These are phyloP conservation scores for Halesus radiatus DNA, from an alignment of 1,140 invertebrate species.

Conservation along the genomic window DNA sequence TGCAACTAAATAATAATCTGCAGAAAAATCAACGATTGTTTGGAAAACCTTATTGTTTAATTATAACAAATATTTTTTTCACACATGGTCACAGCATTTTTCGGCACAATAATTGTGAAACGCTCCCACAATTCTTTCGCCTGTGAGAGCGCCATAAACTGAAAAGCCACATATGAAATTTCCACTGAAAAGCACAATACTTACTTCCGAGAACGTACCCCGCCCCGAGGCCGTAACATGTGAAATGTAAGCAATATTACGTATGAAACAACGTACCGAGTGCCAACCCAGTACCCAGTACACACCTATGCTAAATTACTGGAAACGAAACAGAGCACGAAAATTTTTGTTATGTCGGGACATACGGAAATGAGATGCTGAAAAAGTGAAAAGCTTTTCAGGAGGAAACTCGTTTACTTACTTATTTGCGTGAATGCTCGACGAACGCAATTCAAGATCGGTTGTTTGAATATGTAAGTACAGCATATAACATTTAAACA, in stretches of 20 bases:
- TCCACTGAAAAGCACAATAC: slow-evolving; percentile 55
- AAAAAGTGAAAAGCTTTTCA: slow-evolving; percentile 15
- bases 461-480: too few species aligned
- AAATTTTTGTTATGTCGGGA: slow-evolving; percentile 43
- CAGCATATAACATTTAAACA: too few species aligned
- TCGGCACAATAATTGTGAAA: slow-evolving; percentile 43
- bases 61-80: background rate
- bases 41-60: too few species aligned
- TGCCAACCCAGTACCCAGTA: too few species aligned
- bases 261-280: slow-evolving; percentile 55
- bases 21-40: too few species aligned
- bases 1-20: too few species aligned
- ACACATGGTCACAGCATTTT: slow-evolving; percentile 18
- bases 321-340: slow-evolving; percentile 55
- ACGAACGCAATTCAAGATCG: too few species aligned
- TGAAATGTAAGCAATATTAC: slow-evolving; percentile 58
- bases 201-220: slow-evolving; percentile 41
- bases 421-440: too few species aligned
- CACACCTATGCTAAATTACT: slow-evolving; percentile 1
- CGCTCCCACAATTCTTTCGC: slow-evolving; percentile 48
- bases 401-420: too few species aligned
- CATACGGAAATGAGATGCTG: slow-evolving; percentile 19
- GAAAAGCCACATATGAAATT: slow-evolving; percentile 54
- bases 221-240: slow-evolving; percentile 49
- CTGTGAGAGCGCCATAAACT: slow-evolving; percentile 54